Evolutionary conservation across 2,888 invertebrate species (phyloP), one percentile per base, ranked within the genome.

Genomic region (Agapostemon virescens): DNA sequence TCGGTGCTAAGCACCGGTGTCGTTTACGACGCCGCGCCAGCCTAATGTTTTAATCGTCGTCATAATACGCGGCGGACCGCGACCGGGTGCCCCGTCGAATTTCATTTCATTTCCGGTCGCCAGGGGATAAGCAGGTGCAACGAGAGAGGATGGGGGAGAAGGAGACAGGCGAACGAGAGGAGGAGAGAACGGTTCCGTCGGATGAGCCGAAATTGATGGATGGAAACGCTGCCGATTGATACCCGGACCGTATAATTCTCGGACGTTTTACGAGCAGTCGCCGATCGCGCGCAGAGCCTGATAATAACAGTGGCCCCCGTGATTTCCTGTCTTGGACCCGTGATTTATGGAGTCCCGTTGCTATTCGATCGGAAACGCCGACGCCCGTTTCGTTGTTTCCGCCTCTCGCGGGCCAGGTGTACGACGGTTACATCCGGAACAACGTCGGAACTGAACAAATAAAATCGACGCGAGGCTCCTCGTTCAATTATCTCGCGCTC

Each of bases 31-130:
- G 58, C n/a, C n/a, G 36, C 85, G 58, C n/a, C n/a, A 33, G 79
- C 84, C 87, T 85, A 87, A 89, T 89, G 85, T 90, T 90, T 90
- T 91, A 92, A 92, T 92, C 86, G 87, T 87, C 83, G 89, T 86
- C 88, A 82, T 92, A 91, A 91, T 90, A 87, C 71, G 69, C 89
- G 86, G 20, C 86, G 85, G 82, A 91, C 86, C 91, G 90, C 85
- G 79, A 86, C 86, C 76, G 20, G 30, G 49, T 1, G 20, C 9
- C 49, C 33, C 70, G n/a, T 55, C 55, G 69, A 81, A 82, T 74
- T 79, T 81, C 64, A 74, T 85, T 81, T 58, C 33, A 69, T 72
- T 81, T 86, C 81, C 84, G 82, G 55, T 33, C 63, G 13, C 33
- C 36, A 0, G 17, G 58, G 3, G 2, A 33, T 17, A 3, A 61